Conservation (phyloP, 2,797 vertebrate genomes). For the Oreortyx pictus region DNA sequence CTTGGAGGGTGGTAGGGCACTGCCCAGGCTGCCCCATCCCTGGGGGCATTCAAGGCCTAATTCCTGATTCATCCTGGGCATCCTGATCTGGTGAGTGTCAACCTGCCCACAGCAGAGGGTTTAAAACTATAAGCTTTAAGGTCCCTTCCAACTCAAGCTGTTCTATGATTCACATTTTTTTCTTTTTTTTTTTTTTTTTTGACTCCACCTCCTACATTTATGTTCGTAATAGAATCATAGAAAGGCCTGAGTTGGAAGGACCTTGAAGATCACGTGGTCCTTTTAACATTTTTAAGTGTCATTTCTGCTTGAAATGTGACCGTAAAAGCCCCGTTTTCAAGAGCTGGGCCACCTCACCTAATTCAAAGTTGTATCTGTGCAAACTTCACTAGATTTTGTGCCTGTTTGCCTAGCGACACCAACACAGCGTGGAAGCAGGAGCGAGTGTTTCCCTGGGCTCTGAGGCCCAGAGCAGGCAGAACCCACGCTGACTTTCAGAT, state of each 20-base stretch:
- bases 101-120: no score
- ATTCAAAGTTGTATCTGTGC: neutral
- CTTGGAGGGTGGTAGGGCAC: no score
- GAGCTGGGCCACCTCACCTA: neutral
- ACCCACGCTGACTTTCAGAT: rapidly evolving
- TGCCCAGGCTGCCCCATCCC: no score
- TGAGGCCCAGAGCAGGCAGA: neutral
- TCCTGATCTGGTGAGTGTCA: no score
- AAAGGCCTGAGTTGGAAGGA: no score
- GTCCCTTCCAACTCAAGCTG: no score
- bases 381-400: neutral
- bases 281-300: neutral
- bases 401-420: neutral
- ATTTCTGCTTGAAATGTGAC: neutral
- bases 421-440: neutral
- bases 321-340: neutral
- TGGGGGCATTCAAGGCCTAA: no score
- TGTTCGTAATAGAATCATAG: neutral
- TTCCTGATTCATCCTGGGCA: no score
- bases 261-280: neutral
- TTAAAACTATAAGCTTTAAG: neutral
- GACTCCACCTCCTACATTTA: neutral
- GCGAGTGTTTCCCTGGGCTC: neutral
- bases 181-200: neutral
- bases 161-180: neutral